These are phyloP conservation scores for Microtus agrestis DNA, from an alignment of 2,797 vertebrate genomes.

Conservation along the genomic window DNA sequence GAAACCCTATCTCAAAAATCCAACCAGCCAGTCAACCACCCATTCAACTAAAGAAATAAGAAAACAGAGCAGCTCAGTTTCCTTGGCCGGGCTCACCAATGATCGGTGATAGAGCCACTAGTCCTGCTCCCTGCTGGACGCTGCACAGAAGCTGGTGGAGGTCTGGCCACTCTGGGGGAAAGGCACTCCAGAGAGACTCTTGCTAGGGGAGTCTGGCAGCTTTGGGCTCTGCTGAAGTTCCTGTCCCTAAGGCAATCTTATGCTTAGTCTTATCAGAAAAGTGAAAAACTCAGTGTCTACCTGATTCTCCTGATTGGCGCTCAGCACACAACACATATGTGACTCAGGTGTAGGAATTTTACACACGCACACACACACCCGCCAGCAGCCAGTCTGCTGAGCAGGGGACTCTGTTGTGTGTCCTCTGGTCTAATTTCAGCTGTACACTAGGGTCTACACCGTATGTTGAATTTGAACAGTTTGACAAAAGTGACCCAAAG, in stretches of 20 bases:
- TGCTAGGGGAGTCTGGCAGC: neutral
- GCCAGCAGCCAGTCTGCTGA: neutral
- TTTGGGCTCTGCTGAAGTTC: neutral
- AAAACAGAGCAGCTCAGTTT: no score
- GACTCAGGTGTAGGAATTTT: neutral
- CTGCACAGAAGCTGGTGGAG: rapidly evolving
- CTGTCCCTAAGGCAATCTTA: neutral
- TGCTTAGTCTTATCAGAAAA: neutral
- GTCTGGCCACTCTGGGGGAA: neutral
- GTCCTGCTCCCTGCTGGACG: neutral
- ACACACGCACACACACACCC: no score
- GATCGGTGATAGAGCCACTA: neutral
- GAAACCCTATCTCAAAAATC: neutral
- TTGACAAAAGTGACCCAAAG: neutral
- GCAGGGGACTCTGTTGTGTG: neutral
- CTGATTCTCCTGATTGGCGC: neutral
- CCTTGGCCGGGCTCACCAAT: neutral
- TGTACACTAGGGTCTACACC: neutral
- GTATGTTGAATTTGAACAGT: neutral
- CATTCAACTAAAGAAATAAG: neutral
- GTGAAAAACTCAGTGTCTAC: neutral
- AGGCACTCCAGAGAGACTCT: neutral
- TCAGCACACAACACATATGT: neutral
- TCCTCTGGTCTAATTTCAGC: neutral
- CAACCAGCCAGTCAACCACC: no score